Evolutionary conservation across 2,797 vertebrate genomes (phyloP), one percentile per base, ranked within the genome.

Genomic region (Masticophis lateralis): DNA sequence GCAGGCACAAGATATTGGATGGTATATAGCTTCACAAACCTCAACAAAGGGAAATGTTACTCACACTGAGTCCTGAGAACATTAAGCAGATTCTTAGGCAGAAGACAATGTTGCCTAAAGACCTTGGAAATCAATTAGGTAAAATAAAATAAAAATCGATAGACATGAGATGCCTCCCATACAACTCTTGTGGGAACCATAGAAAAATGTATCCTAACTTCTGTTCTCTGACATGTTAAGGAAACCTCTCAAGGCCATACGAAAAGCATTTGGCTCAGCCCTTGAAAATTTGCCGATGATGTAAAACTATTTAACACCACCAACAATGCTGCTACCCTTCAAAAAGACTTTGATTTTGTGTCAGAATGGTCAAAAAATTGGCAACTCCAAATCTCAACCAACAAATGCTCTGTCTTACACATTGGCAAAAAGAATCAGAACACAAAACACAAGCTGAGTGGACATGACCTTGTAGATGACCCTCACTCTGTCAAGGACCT

Each of bases 11-110:
- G 20, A 94, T 74, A 90, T 61, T 25, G 20, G 25, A 57, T 25
- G 22, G 1, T 88, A 90, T n/a, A 83, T 11, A 91, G 79, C 5
- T 27, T 60, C 28, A 90, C 0, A 69, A 89, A 57, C 90, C 93
- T 93, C 92, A 91, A 43, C 43, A 93, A 92, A 95, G 59, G 57
- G 94, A 95, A 96, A 96, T 91, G 32, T 94, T 92, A 94, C 86
- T 93, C 32, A 43, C 92, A 95, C 60, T 43, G 28, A 94, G 91
- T 87, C 18, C 7, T 93, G 88, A 93, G 92, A 93, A 86, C 51
- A 94, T 91, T 88, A 94, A 93, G 92, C 22, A 95, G 91, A 0
- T 63, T 91, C 0, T 0, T 83, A 56, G 91, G 61, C 66, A 90
- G 79, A 95, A 59, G 92, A 86, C 22, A 93, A 25, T 63, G 90